A percentile compares a stretch with the other conserved stretches of the same genome.
Evolutionary conservation across 2,797 vertebrate genomes (phyloP).

Genomic region (Myotis planiceps): DNA sequence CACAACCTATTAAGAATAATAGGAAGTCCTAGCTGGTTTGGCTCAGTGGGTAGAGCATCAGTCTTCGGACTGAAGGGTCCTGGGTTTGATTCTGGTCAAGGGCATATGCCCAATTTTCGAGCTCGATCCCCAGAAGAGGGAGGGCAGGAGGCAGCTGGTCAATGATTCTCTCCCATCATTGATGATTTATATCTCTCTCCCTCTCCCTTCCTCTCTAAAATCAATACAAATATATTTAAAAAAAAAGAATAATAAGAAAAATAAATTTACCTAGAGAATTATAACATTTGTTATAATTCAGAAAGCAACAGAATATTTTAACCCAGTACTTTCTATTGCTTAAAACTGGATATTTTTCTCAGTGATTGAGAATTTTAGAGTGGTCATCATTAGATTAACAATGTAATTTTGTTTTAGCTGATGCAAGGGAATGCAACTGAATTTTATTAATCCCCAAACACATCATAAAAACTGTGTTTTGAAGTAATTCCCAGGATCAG

Average conservation of each 20-base stretch:
- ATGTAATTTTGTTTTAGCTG: not conserved
- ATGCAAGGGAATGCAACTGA: not conserved
- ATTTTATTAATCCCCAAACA: conserved; percentile 18
- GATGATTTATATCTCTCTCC: no score
- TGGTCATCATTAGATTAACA: not conserved
- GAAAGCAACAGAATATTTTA: not conserved
- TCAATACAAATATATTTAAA: not conserved
- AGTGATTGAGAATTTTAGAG: not conserved
- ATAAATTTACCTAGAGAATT: not conserved
- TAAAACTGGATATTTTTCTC: not conserved
- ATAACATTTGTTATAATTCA: not conserved
- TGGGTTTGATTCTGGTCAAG: no score
- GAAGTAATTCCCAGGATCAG: conserved; percentile 6
- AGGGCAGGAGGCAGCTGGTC: no score
- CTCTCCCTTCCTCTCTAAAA: no score
- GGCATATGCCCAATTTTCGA: no score
- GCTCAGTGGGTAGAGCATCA: no score
- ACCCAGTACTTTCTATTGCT: not conserved
- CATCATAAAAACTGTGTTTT: not conserved
- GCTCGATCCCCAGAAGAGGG: no score
- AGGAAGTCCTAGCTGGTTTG: no score
- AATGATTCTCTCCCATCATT: no score
- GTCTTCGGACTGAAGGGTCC: no score
- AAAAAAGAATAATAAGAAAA: not conserved
- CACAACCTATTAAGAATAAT: no score